Evolutionary conservation across 1,140 invertebrate species (phyloP).

Genomic region (Lordiphosa mommai): DNA sequence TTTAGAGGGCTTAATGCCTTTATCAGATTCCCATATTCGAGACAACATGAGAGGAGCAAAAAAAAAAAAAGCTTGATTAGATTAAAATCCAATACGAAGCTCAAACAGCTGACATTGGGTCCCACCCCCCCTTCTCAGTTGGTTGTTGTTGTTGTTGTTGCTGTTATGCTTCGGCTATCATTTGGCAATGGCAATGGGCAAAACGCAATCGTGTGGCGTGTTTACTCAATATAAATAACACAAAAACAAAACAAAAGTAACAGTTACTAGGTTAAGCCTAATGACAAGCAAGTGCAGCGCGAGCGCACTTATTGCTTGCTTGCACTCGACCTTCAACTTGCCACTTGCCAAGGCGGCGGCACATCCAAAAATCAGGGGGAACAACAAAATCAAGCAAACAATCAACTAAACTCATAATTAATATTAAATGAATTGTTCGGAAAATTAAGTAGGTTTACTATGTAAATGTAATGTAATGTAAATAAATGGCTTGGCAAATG

Average conservation of each 20-base stretch:
- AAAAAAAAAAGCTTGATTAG: too few species aligned
- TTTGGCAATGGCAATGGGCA: slow-evolving; percentile 38
- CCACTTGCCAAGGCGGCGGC: slow-evolving; percentile 5
- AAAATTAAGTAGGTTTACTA: background rate
- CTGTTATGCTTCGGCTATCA: slow-evolving; percentile 30
- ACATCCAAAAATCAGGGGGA: too few species aligned
- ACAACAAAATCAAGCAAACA: background rate
- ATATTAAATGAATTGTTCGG: slow-evolving; percentile 24
- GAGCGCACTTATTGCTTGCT: slow-evolving; percentile 18
- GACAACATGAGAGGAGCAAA: too few species aligned
- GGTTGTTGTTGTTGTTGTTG: slow-evolving; percentile 21
- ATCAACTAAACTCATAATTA: slow-evolving; percentile 32
- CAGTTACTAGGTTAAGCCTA: background rate
- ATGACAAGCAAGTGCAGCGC: slow-evolving; percentile 24
- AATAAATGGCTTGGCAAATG: slow-evolving; percentile 20
- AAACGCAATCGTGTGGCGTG: slow-evolving; percentile 33
- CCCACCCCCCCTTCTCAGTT: slow-evolving; percentile 16
- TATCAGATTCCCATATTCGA: too few species aligned
- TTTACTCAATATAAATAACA: slow-evolving; percentile 41
- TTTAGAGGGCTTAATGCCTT: too few species aligned
- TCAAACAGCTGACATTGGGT: background rate
- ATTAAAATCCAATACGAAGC: too few species aligned
- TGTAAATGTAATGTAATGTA: background rate
- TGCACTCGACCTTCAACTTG: slow-evolving; percentile 25
- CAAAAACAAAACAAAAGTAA: slow-evolving; percentile 9